Percentiles rank a stretch among this genome's conserved stretches.
These are phyloP conservation scores for Artemia franciscana DNA, from an alignment of 1,140 invertebrate species.

Conservation along the genomic window DNA sequence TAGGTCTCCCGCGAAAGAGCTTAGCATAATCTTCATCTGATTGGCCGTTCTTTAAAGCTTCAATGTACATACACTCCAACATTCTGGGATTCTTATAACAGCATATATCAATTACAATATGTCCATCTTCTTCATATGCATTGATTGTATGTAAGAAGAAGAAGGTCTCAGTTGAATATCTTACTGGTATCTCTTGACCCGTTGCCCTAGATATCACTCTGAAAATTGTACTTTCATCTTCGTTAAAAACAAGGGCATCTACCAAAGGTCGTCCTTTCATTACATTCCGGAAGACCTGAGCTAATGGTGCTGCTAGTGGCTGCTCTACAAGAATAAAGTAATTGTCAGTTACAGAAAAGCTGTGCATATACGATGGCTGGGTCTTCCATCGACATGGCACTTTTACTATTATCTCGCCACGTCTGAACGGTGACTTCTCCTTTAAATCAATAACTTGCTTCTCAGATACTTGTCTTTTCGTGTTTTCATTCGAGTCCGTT, in stretches of 20 bases:
- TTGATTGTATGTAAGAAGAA: slow-evolving; percentile 79
- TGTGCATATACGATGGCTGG: slow-evolving; percentile 65
- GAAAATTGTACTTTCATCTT: slow-evolving; percentile 44
- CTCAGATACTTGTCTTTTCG: too few relatives aligned
- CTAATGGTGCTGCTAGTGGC: slow-evolving; percentile 42
- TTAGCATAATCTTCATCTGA: slow-evolving; percentile 49
- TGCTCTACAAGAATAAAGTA: slow-evolving; percentile 65
- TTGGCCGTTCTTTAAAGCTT: slow-evolving; percentile 51
- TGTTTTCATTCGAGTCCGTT: too few relatives aligned
- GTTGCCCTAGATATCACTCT: slow-evolving; percentile 37
- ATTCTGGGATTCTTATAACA: slow-evolving; percentile 53
- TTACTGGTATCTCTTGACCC: slow-evolving; percentile 30
- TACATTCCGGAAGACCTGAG: slow-evolving; percentile 28
- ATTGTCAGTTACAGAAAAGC: slow-evolving; percentile 59
- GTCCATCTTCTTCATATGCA: slow-evolving; percentile 45
- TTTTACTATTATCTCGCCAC: slow-evolving; percentile 37
- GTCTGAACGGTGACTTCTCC: slow-evolving; percentile 31
- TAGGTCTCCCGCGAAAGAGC: slow-evolving; percentile 47
- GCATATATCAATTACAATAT: slow-evolving; percentile 54
- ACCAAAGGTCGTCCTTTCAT: slow-evolving; percentile 31
- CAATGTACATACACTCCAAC: slow-evolving; percentile 60
- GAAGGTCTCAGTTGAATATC: slow-evolving; percentile 36
- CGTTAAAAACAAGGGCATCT: slow-evolving; percentile 40
- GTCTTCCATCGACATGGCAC: slow-evolving; percentile 45
- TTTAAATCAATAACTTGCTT: too few relatives aligned